Percentiles rank a stretch among this genome's conserved stretches.
These are phyloP conservation scores for Zalophus californianus DNA, from an alignment of 2,797 vertebrate genomes.

Conservation along the genomic window DNA sequence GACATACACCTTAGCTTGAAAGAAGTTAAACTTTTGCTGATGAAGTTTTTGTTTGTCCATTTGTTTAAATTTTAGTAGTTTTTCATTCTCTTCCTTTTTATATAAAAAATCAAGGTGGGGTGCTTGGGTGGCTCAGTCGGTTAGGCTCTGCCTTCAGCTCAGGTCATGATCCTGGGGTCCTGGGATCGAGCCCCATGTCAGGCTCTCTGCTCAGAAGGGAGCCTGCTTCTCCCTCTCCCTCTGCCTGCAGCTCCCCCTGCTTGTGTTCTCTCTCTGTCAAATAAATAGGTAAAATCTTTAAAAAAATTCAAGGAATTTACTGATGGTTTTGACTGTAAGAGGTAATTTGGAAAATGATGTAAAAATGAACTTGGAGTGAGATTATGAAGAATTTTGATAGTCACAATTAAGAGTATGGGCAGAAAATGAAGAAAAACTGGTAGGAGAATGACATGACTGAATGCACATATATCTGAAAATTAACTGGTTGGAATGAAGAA, in stretches of 20 bases:
- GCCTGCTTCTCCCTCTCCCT: not conserved
- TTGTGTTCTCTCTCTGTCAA: not conserved
- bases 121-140: not conserved
- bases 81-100: not conserved
- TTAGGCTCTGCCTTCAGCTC: not conserved
- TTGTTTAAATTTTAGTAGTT: not conserved
- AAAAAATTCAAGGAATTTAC: not conserved
- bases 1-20: not conserved
- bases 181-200: not conserved
- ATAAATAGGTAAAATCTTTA: not conserved
- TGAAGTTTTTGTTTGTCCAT: not conserved
- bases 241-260: not conserved
- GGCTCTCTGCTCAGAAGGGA: not conserved
- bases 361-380: not conserved
- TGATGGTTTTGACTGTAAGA: conserved; percentile 21
- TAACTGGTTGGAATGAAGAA: not conserved
- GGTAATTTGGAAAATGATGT: not conserved
- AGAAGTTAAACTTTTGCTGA: conserved; percentile 47
- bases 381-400: conserved; percentile 8
- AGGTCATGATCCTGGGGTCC: not conserved
- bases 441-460: not conserved
- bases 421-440: not conserved
- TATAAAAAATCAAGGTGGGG: not conserved
- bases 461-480: not conserved
- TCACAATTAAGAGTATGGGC: not conserved